Conservation (phyloP, 2,797 vertebrate genomes). For the Rhynchonycteris naso region DNA sequence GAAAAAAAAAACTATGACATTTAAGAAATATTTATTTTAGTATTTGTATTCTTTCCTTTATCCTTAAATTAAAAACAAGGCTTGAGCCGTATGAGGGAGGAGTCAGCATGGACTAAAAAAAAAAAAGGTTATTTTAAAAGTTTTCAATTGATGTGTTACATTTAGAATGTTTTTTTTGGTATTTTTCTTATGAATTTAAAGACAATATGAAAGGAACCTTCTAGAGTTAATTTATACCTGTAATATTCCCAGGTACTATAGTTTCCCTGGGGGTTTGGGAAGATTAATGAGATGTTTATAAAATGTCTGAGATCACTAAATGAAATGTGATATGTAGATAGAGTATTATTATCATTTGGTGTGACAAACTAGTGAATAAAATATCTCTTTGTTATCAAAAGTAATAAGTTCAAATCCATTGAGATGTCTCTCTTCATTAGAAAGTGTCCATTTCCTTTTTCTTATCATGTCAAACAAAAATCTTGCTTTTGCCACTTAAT, state of each 20-base stretch:
- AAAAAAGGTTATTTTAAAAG: background rate
- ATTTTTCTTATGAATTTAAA: slow-evolving; percentile 37
- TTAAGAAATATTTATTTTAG: slow-evolving; percentile 40
- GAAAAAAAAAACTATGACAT: background rate
- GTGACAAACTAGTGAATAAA: slow-evolving; percentile 41
- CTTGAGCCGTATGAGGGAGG: slow-evolving; percentile 36
- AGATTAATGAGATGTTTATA: slow-evolving; percentile 36
- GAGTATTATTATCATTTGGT: slow-evolving; percentile 41
- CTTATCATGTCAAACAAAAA: background rate
- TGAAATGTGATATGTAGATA: slow-evolving; percentile 29
- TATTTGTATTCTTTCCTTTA: slow-evolving; percentile 15
- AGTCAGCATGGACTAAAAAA: background rate
- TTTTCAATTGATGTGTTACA: background rate
- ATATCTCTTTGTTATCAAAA: slow-evolving; percentile 37
- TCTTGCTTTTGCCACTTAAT: slow-evolving; percentile 37
- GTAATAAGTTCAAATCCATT: slow-evolving; percentile 50
- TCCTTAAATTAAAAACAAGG: slow-evolving; percentile 22
- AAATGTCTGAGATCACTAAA: slow-evolving; percentile 5
- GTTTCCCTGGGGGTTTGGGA: background rate
- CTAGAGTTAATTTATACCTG: slow-evolving; percentile 29
- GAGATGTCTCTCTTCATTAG: slow-evolving; percentile 22
- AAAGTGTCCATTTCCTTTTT: slow-evolving; percentile 38
- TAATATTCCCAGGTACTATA: slow-evolving; percentile 42
- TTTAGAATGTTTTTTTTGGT: slow-evolving; percentile 56
- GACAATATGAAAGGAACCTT: background rate